Conservation (phyloP, 1,140 invertebrate species). For the Tenebrio molitor region DNA sequence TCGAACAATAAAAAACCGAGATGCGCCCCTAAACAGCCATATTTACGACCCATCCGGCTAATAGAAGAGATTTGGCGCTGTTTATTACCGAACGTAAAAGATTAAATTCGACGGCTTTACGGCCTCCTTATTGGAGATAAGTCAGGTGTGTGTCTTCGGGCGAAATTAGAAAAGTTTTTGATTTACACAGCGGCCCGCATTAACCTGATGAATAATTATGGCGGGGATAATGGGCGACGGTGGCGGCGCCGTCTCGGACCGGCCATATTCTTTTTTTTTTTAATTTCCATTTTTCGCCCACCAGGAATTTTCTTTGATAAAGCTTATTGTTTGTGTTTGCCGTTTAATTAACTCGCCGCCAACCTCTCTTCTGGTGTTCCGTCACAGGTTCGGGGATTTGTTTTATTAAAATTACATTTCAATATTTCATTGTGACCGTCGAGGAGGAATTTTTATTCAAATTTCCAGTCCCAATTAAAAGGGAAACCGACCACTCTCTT, state of each 20-base stretch:
- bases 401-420: constrained; percentile 32
- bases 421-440: background rate
- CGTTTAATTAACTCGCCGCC: constrained; percentile 18
- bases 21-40: background rate
- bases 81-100: constrained; percentile 13
- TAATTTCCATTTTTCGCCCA: background rate
- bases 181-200: constrained; percentile 6
- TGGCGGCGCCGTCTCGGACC: constrained; percentile 12
- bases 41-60: constrained; percentile 11
- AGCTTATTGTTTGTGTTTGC: constrained; percentile 32
- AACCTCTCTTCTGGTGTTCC: background rate
- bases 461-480: constrained; percentile 10
- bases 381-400: constrained; percentile 13
- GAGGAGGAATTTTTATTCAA: background rate
- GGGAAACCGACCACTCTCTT: background rate
- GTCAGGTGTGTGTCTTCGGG: too few relatives aligned
- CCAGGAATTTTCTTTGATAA: constrained; percentile 1
- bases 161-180: constrained; percentile 45
- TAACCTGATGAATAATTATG: constrained; percentile 32
- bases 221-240: constrained; percentile 5
- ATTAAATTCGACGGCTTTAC: constrained; percentile 38
- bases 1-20: too few relatives aligned
- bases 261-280: background rate
- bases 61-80: constrained; percentile 21
- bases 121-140: constrained; percentile 7